Conservation (phyloP, 2,113 vertebrate species). For the Tenrec ecaudatus region DNA sequence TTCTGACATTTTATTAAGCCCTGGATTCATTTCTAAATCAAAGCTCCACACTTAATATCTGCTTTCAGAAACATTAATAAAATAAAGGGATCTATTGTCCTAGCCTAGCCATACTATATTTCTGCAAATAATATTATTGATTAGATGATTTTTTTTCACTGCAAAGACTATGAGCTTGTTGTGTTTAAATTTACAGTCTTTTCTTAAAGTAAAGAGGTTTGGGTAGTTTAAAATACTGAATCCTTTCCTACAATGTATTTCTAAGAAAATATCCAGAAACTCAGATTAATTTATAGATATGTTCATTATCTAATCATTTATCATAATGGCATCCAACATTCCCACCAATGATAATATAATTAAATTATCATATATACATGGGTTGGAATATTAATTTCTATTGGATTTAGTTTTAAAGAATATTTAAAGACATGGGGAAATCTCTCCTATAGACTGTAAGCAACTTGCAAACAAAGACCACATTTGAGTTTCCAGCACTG, state of each 20-base stretch:
- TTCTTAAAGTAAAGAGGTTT: background rate
- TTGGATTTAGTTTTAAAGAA: background rate
- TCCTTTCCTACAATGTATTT: constrained; percentile 14
- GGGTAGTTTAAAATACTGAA: constrained; percentile 1
- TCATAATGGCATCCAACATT: background rate
- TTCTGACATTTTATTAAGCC: constrained; percentile 46
- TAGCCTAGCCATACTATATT: background rate
- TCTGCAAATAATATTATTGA: constrained; percentile 9
- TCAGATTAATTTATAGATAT: background rate
- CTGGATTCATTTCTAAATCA: constrained; percentile 43
- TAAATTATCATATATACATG: background rate
- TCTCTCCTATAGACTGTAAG: background rate
- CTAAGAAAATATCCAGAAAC: constrained; percentile 24
- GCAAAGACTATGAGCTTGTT: constrained; percentile 5
- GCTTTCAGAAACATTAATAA: background rate
- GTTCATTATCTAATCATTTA: background rate
- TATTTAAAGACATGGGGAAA: background rate
- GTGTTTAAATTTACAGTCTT: background rate
- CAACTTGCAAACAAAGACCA: background rate
- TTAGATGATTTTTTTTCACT: background rate
- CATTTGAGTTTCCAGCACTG: background rate
- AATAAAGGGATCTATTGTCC: background rate
- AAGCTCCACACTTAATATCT: background rate
- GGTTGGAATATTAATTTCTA: background rate
- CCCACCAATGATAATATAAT: background rate